Evolutionary conservation across 2,113 vertebrate genomes (phyloP).

Genomic region (Merops nubicus): DNA sequence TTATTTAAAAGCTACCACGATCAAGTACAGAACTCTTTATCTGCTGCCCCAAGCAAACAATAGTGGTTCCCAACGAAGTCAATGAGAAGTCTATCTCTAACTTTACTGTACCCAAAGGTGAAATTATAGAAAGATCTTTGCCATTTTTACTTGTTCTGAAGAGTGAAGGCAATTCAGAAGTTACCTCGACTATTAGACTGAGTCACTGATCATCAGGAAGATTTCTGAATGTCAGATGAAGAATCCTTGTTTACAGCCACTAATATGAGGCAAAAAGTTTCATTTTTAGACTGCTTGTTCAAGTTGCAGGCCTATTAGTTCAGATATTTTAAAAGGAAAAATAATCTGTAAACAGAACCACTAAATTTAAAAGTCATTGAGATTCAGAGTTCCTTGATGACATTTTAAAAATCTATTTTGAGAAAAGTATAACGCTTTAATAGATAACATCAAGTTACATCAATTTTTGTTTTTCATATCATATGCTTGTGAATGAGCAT

Average conservation of each 20-base stretch:
- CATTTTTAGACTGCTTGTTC: neutral
- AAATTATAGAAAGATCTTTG: neutral
- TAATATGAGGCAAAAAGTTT: neutral
- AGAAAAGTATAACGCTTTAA: neutral
- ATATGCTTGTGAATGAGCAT: neutral
- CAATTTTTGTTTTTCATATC: neutral
- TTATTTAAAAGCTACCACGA: neutral
- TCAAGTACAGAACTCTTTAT: neutral
- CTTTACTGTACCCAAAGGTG: neutral
- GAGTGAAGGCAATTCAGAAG: neutral
- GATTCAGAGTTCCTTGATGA: neutral
- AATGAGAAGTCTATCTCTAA: neutral
- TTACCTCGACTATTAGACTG: neutral
- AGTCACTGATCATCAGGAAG: neutral
- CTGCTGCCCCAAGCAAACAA: neutral
- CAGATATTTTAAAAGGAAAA: neutral
- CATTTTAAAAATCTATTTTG: neutral
- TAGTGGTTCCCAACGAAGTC: neutral
- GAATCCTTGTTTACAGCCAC: neutral
- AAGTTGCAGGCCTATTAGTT: neutral
- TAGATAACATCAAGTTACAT: neutral
- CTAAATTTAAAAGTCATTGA: neutral
- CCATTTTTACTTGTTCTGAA: neutral
- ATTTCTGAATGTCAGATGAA: neutral
- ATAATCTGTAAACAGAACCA: neutral